These are phyloP conservation scores for Lasioglossum figueresi DNA, from an alignment of 2,888 invertebrate genomes.

Conservation along the genomic window DNA sequence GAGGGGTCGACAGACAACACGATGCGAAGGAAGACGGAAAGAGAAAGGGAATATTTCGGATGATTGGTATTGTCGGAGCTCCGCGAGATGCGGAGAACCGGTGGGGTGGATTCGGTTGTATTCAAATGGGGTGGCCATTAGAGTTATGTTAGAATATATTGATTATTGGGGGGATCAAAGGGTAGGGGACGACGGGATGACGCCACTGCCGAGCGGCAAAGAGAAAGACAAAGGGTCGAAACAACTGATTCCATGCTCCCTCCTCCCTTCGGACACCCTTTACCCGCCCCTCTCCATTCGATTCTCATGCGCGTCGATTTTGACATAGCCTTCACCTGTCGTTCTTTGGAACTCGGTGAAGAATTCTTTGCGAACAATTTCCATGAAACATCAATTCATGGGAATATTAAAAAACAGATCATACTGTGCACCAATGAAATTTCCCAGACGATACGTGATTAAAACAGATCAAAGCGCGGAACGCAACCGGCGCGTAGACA, in stretches of 20 bases:
- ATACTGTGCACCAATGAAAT: background rate
- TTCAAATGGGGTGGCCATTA: conserved; percentile 83
- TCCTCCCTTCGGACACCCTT: conserved; percentile 45
- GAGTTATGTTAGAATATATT: conserved; percentile 84
- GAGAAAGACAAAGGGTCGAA: conserved; percentile 76
- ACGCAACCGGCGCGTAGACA: background rate
- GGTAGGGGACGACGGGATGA: conserved; percentile 77
- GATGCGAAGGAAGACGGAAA: conserved; percentile 49
- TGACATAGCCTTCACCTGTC: conserved; percentile 27
- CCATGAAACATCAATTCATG: background rate
- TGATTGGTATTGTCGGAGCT: conserved; percentile 82
- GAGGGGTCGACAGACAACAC: conserved; percentile 70
- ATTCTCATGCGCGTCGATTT: conserved; percentile 19
- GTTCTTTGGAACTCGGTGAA: background rate
- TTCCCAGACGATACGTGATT: background rate
- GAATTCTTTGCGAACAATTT: background rate
- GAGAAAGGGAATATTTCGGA: conserved; percentile 79
- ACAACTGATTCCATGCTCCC: conserved; percentile 64
- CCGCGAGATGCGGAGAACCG: conserved; percentile 70
- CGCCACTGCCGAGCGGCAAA: conserved; percentile 72
- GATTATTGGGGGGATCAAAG: conserved; percentile 84
- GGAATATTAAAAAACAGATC: background rate
- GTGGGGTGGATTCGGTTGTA: conserved; percentile 78
- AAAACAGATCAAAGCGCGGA: background rate
- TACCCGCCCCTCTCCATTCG: background rate